Percentiles rank a stretch among this genome's conserved stretches.
Evolutionary conservation across 2,797 vertebrate species (phyloP).

Genomic region (Coregonus suidteri): DNA sequence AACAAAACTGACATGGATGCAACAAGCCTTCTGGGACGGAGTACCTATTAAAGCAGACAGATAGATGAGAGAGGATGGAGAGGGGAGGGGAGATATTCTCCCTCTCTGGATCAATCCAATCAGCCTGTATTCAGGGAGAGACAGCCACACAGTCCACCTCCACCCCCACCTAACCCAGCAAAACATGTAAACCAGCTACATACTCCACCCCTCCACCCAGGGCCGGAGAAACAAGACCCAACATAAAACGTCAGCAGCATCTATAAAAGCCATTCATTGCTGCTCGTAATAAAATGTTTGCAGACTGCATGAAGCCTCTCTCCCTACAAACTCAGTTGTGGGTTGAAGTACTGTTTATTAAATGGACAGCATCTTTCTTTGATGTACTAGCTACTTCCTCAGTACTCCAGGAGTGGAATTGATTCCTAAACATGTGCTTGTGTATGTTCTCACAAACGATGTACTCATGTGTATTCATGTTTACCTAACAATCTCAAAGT

Average conservation of each 20-base stretch:
- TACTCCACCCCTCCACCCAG: constrained; percentile 23
- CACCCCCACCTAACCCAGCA: constrained; percentile 39
- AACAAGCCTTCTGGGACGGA: constrained; percentile 76
- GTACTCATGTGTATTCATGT: not conserved
- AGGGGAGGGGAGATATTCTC: constrained; percentile 38
- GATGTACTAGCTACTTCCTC: not conserved
- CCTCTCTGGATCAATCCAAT: constrained; percentile 77
- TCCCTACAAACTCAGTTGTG: not conserved
- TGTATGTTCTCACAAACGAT: not conserved
- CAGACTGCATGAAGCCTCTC: not conserved
- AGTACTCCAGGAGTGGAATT: not conserved
- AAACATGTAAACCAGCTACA: constrained; percentile 34
- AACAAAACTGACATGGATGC: constrained; percentile 74
- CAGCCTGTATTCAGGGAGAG: constrained; percentile 60
- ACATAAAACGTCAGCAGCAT: not conserved
- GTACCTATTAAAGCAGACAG: constrained; percentile 72
- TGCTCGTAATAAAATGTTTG: constrained; percentile 19
- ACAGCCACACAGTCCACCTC: constrained; percentile 13
- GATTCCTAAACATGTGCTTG: not conserved
- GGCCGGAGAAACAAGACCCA: constrained; percentile 13
- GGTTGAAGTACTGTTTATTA: not conserved
- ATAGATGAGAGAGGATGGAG: constrained; percentile 75
- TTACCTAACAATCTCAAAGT: not conserved
- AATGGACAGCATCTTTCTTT: constrained; percentile 2
- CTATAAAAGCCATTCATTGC: constrained; percentile 1